Evolutionary conservation across 2,888 invertebrate species (phyloP).

Genomic region (Margaritifera margaritifera): DNA sequence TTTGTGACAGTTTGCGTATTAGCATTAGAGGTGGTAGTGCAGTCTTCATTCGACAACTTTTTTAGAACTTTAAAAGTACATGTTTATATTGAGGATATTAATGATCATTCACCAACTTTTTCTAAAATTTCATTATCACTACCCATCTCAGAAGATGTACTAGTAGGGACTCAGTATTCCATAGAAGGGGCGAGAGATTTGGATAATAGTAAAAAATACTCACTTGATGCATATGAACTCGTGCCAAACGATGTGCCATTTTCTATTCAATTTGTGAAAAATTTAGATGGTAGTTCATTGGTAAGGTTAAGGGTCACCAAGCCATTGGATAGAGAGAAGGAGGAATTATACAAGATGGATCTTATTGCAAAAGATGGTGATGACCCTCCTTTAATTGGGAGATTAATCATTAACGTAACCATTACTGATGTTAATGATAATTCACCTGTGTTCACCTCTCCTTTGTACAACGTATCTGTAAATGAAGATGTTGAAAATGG

Average conservation of each 20-base stretch:
- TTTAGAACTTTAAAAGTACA: conserved; percentile 53
- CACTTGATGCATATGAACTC: conserved; percentile 41
- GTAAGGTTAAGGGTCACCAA: conserved; percentile 79
- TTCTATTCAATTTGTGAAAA: conserved; percentile 19
- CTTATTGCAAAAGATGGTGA: conserved; percentile 78
- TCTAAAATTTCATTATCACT: conserved; percentile 26
- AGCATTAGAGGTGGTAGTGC: conserved; percentile 37
- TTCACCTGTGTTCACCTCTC: conserved; percentile 91
- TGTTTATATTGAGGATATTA: conserved; percentile 53
- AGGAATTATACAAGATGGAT: conserved; percentile 85
- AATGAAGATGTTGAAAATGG: conserved; percentile 12
- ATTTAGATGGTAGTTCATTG: conserved; percentile 79
- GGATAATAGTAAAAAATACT: conserved; percentile 44
- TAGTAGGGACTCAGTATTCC: conserved; percentile 36
- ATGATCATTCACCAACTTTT: conserved; percentile 62
- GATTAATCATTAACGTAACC: conserved; percentile 64
- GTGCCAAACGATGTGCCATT: conserved; percentile 30
- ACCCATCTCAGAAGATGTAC: conserved; percentile 39
- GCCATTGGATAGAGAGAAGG: conserved; percentile 88
- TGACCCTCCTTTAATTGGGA: conserved; percentile 41
- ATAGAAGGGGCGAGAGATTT: conserved; percentile 49
- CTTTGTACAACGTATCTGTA: conserved; percentile 87
- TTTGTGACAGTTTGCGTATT: conserved; percentile 35
- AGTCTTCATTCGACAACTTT: conserved; percentile 44
- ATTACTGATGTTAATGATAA: conserved; percentile 79